Percentiles rank a stretch among this genome's conserved stretches.
These are phyloP conservation scores for Cheirogaleus major DNA, from an alignment of 2,797 vertebrate genomes.

Conservation along the genomic window DNA sequence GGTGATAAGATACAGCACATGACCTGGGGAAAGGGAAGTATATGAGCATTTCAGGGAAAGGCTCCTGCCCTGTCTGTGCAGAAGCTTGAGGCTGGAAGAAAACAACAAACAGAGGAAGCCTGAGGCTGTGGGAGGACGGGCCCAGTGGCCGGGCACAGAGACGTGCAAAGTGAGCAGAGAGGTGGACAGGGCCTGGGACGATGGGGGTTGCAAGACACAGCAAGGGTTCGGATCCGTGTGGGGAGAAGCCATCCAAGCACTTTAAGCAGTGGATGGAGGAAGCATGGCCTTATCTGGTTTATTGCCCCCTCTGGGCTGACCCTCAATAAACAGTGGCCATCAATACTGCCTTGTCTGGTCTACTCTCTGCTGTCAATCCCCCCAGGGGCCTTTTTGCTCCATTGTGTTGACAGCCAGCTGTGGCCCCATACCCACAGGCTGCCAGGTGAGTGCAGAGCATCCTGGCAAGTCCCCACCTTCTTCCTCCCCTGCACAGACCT, in stretches of 20 bases:
- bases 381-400: not conserved
- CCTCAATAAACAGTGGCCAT: not conserved
- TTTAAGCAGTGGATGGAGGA: not conserved
- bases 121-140: too few species aligned
- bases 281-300: not conserved
- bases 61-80: too few species aligned
- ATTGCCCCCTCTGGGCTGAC: not conserved
- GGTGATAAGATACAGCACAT: not conserved
- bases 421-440: not conserved
- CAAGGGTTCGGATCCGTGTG: not conserved
- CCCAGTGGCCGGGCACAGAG: not conserved
- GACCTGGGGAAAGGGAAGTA: not conserved
- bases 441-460: not conserved
- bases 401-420: not conserved
- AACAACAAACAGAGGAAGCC: not conserved
- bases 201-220: accelerated
- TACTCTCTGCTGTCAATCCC: not conserved
- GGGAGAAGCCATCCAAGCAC: not conserved
- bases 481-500: not conserved
- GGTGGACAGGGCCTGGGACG: not conserved
- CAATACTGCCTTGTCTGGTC: not conserved
- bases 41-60: not conserved
- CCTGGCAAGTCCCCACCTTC: not conserved
- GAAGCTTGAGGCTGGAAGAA: not conserved
- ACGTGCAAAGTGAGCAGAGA: not conserved